Percentiles rank a stretch among this genome's conserved stretches.
These are phyloP conservation scores for Brenthis hecate DNA, from an alignment of 2,888 invertebrate species.

Conservation along the genomic window DNA sequence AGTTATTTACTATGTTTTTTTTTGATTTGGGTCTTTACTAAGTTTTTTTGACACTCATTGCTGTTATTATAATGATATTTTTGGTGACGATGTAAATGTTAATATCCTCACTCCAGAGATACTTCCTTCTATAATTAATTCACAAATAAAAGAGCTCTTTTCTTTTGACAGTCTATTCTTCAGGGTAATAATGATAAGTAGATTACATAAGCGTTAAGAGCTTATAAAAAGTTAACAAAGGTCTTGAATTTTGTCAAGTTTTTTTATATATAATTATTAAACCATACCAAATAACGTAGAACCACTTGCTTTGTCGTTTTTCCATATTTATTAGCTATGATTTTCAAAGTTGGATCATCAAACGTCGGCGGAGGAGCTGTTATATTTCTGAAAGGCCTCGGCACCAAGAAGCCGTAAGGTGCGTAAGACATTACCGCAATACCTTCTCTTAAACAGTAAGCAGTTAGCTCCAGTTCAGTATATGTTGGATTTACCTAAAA, in stretches of 20 bases:
- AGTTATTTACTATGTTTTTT: too few relatives aligned
- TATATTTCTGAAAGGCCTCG: constrained; percentile 9
- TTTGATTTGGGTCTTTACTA: too few relatives aligned
- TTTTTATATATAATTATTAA: background rate
- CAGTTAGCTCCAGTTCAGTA: constrained; percentile 17
- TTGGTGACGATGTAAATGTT: too few relatives aligned
- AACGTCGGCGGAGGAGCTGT: constrained; percentile 12
- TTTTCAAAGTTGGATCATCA: constrained; percentile 63
- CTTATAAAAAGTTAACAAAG: background rate
- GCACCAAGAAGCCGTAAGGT: constrained; percentile 26
- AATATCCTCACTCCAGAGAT: too few relatives aligned
- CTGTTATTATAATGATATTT: too few relatives aligned
- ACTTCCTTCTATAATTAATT: too few relatives aligned
- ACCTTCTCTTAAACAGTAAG: constrained; percentile 25
- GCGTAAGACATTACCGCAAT: constrained; percentile 25
- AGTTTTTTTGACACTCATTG: too few relatives aligned
- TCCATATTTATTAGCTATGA: constrained; percentile 83
- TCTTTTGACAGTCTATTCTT: too few relatives aligned
- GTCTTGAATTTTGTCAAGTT: background rate
- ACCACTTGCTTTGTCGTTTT: constrained; percentile 85
- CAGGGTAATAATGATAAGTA: background rate
- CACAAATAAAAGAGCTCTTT: too few relatives aligned
- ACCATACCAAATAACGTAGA: constrained; percentile 84
- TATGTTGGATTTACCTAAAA: constrained; percentile 29
- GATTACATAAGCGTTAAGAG: background rate